Base-by-base conservation (phyloP, 2,113 vertebrate species). In the Takifugu bimaculatus region DNA sequence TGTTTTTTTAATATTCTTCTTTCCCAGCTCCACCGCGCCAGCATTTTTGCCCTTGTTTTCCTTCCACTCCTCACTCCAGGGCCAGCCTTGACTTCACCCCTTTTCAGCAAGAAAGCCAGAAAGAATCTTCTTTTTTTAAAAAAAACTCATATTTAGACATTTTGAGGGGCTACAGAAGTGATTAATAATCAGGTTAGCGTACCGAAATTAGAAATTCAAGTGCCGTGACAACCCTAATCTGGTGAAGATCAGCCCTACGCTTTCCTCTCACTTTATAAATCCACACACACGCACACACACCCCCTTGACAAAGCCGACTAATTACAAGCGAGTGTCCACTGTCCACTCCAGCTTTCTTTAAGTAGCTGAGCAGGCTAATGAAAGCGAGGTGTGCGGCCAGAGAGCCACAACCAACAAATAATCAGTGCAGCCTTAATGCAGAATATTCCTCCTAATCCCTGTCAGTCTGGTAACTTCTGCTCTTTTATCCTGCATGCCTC, bases 291-390 rank as follows among this genome's bases (percentile, higher is more conserved):
- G 50, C 60, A 53, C 54, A 50, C 54, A 57, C 58, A 48, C 58
- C 56, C 52, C 60, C 75, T 79, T 92, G 93, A 93, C 92, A 94
- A 94, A 95, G 92, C 93, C 92, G 90, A 93, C 92, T 96, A 96
- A 97, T 96, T 96, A 96, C 93, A 93, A 91, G 90, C 89, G 91
- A 82, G 94, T 94, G 94, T 94, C 92, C 93, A 92, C 93, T 94
- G 94, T 94, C 92, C 93, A 92, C 93, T 94, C 78, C 93, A 92
- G 93, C 90, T 92, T 91, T 91, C 92, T 93, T 94, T 94, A 95
- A 97, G 95, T 93, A 94, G 35, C 92, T 88, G 91, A 91, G 92
- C 92, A 95, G 93, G 95, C 96, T 96, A 96, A 96, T 95, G 95
- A 96, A 92, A 87, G 9, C 83, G 68, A 93, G 92, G 91, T 93